Evolutionary conservation across 2,113 vertebrate species (phyloP).

Genomic region (Planiliza haematocheilus): DNA sequence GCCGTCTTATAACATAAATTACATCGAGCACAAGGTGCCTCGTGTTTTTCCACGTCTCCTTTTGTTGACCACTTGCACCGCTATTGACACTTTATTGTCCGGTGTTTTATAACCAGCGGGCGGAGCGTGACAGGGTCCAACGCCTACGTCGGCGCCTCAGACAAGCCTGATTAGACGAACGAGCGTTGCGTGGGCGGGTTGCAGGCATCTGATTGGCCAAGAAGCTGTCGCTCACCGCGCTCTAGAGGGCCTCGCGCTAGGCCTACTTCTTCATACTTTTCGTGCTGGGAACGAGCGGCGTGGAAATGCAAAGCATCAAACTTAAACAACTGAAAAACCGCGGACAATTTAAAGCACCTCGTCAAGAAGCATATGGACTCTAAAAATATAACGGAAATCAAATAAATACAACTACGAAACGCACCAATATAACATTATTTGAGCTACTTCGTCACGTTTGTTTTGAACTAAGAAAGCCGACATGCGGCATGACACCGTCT

Average conservation of each 20-base stretch:
- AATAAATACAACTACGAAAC: neutral
- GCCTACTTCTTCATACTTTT: slow-evolving; percentile 75
- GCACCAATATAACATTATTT: neutral
- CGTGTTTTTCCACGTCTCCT: fast-evolving
- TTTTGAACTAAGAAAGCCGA: slow-evolving; percentile 76
- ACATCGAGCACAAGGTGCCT: fast-evolving
- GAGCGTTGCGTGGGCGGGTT: slow-evolving; percentile 1
- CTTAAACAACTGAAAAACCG: slow-evolving; percentile 39
- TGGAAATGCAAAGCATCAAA: slow-evolving; percentile 60
- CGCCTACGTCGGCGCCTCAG: neutral
- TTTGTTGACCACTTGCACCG: slow-evolving; percentile 26
- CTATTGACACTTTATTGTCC: slow-evolving; percentile 67
- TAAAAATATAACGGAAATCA: fast-evolving
- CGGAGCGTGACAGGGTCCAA: slow-evolving; percentile 24
- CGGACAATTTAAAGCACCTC: neutral
- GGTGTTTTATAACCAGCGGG: slow-evolving; percentile 74
- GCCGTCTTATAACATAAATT: neutral
- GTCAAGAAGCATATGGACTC: fast-evolving
- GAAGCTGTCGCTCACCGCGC: slow-evolving; percentile 55
- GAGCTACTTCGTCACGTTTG: slow-evolving; percentile 72
- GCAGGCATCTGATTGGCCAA: slow-evolving; percentile 42
- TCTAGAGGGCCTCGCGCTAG: slow-evolving; percentile 70
- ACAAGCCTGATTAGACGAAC: slow-evolving; percentile 22
- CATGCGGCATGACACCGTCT: slow-evolving; percentile 70
- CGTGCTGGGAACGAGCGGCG: slow-evolving; percentile 48